These are phyloP conservation scores for Rhadinocentrus ornatus DNA, from an alignment of 2,797 vertebrate species.

Conservation along the genomic window DNA sequence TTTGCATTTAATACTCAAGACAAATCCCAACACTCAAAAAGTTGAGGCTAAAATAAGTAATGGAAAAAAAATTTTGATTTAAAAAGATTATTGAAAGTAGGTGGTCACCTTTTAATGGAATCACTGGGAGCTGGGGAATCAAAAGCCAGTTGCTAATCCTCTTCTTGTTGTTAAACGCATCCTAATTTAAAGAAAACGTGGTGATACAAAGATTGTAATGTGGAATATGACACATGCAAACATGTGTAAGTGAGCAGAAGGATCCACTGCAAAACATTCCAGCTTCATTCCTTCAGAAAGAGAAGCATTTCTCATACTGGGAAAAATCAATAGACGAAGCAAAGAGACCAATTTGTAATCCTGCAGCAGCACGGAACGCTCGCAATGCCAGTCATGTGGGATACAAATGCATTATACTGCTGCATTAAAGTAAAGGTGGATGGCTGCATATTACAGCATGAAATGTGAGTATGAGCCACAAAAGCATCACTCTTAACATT, in stretches of 20 bases:
- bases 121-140: too few relatives aligned
- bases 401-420: slow-evolving; percentile 12
- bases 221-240: too few relatives aligned
- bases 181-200: too few relatives aligned
- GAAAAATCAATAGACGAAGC: slow-evolving; percentile 26
- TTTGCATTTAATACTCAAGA: too few relatives aligned
- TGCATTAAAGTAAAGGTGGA: slow-evolving; percentile 9
- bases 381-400: slow-evolving; percentile 1
- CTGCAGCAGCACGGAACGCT: slow-evolving; percentile 18
- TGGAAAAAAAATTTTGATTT: too few relatives aligned
- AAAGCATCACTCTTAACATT: slow-evolving; percentile 23
- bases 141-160: too few relatives aligned
- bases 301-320: background rate
- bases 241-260: background rate
- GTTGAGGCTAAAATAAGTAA: too few relatives aligned
- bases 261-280: background rate
- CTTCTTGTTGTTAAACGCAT: too few relatives aligned
- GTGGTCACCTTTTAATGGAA: too few relatives aligned
- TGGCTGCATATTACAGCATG: slow-evolving; percentile 14
- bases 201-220: too few relatives aligned
- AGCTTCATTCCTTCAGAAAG: background rate
- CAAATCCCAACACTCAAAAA: too few relatives aligned
- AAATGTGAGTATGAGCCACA: slow-evolving; percentile 37
- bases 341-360: slow-evolving; percentile 24
- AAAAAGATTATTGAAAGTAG: too few relatives aligned